Conservation (phyloP, 2,888 invertebrate genomes). For the Drosophila monieri region DNA sequence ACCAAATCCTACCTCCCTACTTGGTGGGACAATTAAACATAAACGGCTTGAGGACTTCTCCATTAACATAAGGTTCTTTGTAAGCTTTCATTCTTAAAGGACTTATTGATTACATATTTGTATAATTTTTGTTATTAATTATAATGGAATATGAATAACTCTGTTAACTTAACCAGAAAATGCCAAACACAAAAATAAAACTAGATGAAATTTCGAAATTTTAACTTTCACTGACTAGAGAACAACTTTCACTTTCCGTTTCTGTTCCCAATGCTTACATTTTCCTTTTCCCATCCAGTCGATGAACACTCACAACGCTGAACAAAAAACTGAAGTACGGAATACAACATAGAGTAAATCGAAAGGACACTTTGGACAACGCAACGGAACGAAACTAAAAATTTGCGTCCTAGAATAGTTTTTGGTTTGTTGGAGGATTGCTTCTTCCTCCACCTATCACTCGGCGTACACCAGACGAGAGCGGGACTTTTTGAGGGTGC, state of each 20-base stretch:
- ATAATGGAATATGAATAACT: conserved; percentile 13
- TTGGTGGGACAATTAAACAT: neutral
- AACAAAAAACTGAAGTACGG: conserved; percentile 23
- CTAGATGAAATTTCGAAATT: conserved; percentile 31
- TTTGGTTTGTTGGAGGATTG: neutral
- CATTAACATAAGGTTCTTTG: neutral
- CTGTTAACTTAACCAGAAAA: conserved; percentile 8
- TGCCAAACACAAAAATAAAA: conserved; percentile 27
- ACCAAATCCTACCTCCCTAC: neutral
- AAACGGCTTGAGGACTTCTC: neutral
- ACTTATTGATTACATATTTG: neutral
- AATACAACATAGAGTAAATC: conserved; percentile 12
- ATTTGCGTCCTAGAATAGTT: conserved; percentile 46
- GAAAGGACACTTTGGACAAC: conserved; percentile 45
- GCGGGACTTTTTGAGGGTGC: conserved; percentile 79
- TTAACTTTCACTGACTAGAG: conserved; percentile 66
- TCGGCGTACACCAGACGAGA: conserved; percentile 81
- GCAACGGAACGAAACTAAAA: conserved; percentile 55
- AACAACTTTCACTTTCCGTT: conserved; percentile 9
- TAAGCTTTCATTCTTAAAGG: neutral
- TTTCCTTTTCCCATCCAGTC: neutral
- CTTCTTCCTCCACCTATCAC: conserved; percentile 9
- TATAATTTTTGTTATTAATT: neutral
- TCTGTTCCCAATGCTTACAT: neutral
- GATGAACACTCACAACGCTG: conserved; percentile 9